A percentile compares a stretch with the other conserved stretches of the same genome.
Evolutionary conservation across 1,140 invertebrate species (phyloP).

Genomic region (Wiebesia pumilae): DNA sequence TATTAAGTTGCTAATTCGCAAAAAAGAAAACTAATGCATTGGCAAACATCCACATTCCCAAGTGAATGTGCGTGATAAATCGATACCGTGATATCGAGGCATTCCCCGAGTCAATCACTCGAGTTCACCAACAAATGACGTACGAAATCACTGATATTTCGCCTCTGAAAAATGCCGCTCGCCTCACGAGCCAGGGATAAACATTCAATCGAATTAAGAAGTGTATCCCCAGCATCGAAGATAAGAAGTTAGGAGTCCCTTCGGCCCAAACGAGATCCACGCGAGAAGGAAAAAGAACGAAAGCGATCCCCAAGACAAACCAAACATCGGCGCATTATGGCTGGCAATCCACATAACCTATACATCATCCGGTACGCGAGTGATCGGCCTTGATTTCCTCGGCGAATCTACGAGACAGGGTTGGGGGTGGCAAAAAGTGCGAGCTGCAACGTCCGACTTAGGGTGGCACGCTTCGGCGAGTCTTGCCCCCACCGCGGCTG

Average conservation of each 20-base stretch:
- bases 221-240: background rate
- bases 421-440: background rate
- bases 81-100: background rate
- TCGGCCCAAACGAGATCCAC: too few species aligned
- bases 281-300: background rate
- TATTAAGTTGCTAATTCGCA: background rate
- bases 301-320: background rate
- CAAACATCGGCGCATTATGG: slow-evolving; percentile 3
- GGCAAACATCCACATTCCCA: too few species aligned
- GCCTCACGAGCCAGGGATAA: background rate
- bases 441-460: background rate
- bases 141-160: background rate
- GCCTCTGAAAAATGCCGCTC: slow-evolving; percentile 18
- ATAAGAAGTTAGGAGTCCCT: slow-evolving; percentile 23
- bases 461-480: slow-evolving; percentile 57
- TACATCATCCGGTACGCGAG: background rate
- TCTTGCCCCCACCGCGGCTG: slow-evolving; percentile 36
- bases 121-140: background rate
- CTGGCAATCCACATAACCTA: background rate
- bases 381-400: slow-evolving; percentile 1
- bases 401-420: background rate
- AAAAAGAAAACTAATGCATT: too few species aligned
- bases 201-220: slow-evolving; percentile 42
- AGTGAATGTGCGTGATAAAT: too few species aligned
- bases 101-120: slow-evolving; percentile 6